phyloP scores from a whole-genome alignment of 1,140 invertebrate genomes.

The Potamilus streckersoni region DNA sequence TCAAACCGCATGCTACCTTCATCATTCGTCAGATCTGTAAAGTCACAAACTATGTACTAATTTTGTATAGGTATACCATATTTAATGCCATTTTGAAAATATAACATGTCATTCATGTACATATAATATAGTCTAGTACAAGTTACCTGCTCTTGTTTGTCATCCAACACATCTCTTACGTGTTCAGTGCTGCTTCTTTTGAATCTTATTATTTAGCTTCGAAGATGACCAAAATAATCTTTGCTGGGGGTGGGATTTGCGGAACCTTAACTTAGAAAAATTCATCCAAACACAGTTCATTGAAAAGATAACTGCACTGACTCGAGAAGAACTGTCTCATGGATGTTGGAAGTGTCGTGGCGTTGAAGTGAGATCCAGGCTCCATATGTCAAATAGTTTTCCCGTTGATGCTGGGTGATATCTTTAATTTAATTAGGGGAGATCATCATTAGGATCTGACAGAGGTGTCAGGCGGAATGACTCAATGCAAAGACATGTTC shows the following conservation, averaged over 20 bases:
- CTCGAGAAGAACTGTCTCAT: slow-evolving; percentile 68
- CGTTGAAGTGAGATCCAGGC: slow-evolving; percentile 73
- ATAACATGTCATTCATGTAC: no score
- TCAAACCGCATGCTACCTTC: no score
- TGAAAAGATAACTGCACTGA: slow-evolving; percentile 70
- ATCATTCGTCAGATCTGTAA: no score
- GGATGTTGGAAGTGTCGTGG: slow-evolving; percentile 70
- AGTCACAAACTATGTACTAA: no score
- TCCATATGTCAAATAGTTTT: slow-evolving; percentile 71
- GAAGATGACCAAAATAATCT: slow-evolving; percentile 71
- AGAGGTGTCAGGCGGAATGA: slow-evolving; percentile 69
- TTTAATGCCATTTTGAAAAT: no score
- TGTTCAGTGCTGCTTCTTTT: no score
- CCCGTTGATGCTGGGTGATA: slow-evolving; percentile 73
- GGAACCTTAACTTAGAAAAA: slow-evolving; percentile 72
- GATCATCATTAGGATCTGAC: slow-evolving; percentile 72
- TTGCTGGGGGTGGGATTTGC: slow-evolving; percentile 76
- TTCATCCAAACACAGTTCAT: slow-evolving; percentile 69
- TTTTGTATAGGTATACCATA: no score
- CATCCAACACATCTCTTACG: no score
- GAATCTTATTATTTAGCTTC: no score
- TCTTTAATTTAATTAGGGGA: slow-evolving; percentile 70
- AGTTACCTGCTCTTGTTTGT: no score
- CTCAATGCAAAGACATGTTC: slow-evolving; percentile 74
- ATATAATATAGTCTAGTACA: no score